Evolutionary conservation across 1,140 invertebrate species (phyloP).

Genomic region (Ridgeia piscesae): DNA sequence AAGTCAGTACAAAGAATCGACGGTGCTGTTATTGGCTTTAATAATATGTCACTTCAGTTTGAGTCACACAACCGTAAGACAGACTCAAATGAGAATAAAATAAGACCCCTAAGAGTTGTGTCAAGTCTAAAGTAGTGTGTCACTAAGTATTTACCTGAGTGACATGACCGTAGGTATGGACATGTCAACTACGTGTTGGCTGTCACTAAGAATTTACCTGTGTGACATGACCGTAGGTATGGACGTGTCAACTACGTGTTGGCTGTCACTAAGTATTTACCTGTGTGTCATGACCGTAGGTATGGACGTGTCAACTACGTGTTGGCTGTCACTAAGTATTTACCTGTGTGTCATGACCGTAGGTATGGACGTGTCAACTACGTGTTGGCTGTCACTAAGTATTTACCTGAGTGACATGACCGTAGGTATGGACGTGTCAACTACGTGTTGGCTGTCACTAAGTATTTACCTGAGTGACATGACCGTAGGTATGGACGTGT

Average conservation of each 20-base stretch:
- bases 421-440: background rate
- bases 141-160: background rate
- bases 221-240: conserved; percentile 53
- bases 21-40: too few relatives aligned
- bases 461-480: too few relatives aligned
- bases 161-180: conserved; percentile 93
- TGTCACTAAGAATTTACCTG: background rate
- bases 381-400: too few relatives aligned
- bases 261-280: background rate
- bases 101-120: background rate
- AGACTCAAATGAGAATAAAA: background rate
- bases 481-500: too few relatives aligned
- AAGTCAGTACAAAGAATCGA: too few relatives aligned
- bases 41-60: background rate
- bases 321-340: background rate
- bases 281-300: background rate
- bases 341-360: background rate
- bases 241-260: conserved; percentile 86
- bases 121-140: background rate
- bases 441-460: too few relatives aligned
- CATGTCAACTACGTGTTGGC: conserved; percentile 79
- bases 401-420: background rate
- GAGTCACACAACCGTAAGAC: background rate
- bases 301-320: conserved; percentile 91
- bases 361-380: conserved; percentile 91